Conservation (phyloP, 2,797 vertebrate species). For the Sebastes kiyomatsui region DNA sequence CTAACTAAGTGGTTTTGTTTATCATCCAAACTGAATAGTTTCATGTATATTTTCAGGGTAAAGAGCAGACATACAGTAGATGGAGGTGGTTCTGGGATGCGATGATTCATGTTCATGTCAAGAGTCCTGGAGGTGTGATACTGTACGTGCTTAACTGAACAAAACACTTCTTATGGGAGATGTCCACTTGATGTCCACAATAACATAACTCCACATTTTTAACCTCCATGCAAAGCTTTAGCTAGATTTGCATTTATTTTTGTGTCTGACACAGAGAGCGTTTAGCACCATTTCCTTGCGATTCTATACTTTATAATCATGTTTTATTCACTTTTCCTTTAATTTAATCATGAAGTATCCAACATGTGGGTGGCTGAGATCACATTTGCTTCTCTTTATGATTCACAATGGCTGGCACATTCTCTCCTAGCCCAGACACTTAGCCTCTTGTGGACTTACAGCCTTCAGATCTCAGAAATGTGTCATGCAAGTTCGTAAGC, state of each 20-base stretch:
- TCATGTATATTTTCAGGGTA: constrained; percentile 9
- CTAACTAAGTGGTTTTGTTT: not conserved
- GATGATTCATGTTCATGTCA: constrained; percentile 39
- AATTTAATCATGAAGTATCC: constrained; percentile 18
- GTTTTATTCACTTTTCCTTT: constrained; percentile 1
- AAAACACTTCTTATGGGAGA: constrained; percentile 26
- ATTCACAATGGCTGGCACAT: constrained; percentile 48
- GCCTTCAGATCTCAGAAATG: constrained; percentile 46
- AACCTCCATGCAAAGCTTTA: constrained; percentile 17
- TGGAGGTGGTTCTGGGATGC: constrained; percentile 16
- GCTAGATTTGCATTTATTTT: not conserved
- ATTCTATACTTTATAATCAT: not conserved
- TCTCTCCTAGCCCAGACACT: constrained; percentile 41
- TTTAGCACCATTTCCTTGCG: not conserved
- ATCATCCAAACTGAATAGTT: not conserved
- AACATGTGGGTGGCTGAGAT: constrained; percentile 7
- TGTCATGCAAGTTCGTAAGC: constrained; percentile 44
- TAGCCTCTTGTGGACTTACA: constrained; percentile 47
- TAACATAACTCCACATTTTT: constrained; percentile 18
- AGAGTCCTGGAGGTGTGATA: constrained; percentile 33
- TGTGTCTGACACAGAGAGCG: not conserved
- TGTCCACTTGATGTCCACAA: constrained; percentile 29
- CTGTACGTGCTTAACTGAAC: constrained; percentile 10
- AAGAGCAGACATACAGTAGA: constrained; percentile 11
- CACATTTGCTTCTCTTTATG: constrained; percentile 39